phyloP scores from a whole-genome alignment of 2,888 invertebrate genomes.

The Chromoteleia sp. region DNA sequence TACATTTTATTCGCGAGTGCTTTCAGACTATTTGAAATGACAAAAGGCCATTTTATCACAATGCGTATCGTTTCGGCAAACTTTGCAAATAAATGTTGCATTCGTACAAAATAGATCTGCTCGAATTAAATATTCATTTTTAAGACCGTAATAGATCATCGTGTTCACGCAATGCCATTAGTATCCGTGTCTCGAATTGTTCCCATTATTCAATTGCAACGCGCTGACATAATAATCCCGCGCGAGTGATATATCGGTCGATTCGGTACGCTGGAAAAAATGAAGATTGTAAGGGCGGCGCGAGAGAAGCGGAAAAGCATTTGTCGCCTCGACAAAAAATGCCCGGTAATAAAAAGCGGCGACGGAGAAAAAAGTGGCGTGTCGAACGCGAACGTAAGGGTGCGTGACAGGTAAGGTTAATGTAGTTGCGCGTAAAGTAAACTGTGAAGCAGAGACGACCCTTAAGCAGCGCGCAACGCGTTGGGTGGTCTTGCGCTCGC shows the following conservation, averaged over 20 bases:
- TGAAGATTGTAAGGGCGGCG: neutral
- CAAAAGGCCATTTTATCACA: no score
- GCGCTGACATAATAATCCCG: slow-evolving; percentile 39
- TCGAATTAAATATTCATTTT: no score
- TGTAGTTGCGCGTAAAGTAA: slow-evolving; percentile 77
- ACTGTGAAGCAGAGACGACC: slow-evolving; percentile 81
- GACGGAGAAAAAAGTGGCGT: slow-evolving; percentile 44
- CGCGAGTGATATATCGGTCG: slow-evolving; percentile 29
- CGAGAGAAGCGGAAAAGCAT: slow-evolving; percentile 35
- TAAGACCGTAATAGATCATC: slow-evolving; percentile 6
- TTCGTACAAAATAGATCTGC: no score
- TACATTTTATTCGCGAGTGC: no score
- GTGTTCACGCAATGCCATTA: slow-evolving; percentile 17
- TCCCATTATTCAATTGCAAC: slow-evolving; percentile 16
- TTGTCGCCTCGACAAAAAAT: slow-evolving; percentile 25
- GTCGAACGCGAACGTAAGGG: slow-evolving; percentile 71
- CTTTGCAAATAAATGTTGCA: no score
- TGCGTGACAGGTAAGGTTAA: slow-evolving; percentile 72
- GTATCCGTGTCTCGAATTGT: neutral
- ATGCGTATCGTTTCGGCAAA: no score
- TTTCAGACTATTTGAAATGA: no score
- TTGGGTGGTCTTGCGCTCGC: slow-evolving; percentile 82
- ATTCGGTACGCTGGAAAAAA: slow-evolving; percentile 40
- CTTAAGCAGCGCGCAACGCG: slow-evolving; percentile 80
- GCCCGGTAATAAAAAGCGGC: slow-evolving; percentile 27